Evolutionary conservation across 1,140 invertebrate genomes (phyloP).

Genomic region (Drosophila ercepeae): DNA sequence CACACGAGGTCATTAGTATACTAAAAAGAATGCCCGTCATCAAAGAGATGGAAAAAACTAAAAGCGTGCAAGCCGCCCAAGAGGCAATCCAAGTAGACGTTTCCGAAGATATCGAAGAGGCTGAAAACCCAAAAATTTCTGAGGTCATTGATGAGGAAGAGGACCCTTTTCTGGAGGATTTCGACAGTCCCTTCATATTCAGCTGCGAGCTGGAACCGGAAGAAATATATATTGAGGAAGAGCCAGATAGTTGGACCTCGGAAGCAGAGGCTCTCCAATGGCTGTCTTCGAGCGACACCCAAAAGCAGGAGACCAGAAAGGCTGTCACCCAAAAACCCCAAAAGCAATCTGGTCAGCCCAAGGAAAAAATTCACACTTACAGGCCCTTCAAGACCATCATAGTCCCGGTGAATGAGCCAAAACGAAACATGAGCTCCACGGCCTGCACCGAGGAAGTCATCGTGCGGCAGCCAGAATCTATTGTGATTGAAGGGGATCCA

Average conservation of each 20-base stretch:
- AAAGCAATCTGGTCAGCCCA: not conserved
- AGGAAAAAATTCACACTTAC: slow-evolving; percentile 16
- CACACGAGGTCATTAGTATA: not conserved
- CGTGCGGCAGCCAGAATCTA: not conserved
- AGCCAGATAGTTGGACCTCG: too few species aligned
- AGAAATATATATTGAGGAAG: too few species aligned
- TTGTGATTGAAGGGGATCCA: not conserved
- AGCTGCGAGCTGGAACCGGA: not conserved
- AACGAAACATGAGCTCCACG: not conserved
- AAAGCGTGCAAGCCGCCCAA: too few species aligned
- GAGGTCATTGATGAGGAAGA: not conserved
- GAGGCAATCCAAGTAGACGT: too few species aligned
- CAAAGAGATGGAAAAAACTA: not conserved
- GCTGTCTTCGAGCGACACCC: not conserved
- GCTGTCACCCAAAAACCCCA: not conserved
- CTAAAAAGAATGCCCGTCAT: not conserved
- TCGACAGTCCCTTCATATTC: not conserved
- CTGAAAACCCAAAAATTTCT: not conserved
- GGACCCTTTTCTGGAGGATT: not conserved
- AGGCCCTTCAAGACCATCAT: slow-evolving; percentile 39
- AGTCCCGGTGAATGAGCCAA: slow-evolving; percentile 3
- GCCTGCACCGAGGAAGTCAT: not conserved
- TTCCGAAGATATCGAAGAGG: too few species aligned
- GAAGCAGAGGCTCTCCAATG: not conserved
- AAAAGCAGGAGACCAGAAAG: not conserved